Conservation (phyloP, 2,888 invertebrate species). For the Anthophora plumipes region DNA sequence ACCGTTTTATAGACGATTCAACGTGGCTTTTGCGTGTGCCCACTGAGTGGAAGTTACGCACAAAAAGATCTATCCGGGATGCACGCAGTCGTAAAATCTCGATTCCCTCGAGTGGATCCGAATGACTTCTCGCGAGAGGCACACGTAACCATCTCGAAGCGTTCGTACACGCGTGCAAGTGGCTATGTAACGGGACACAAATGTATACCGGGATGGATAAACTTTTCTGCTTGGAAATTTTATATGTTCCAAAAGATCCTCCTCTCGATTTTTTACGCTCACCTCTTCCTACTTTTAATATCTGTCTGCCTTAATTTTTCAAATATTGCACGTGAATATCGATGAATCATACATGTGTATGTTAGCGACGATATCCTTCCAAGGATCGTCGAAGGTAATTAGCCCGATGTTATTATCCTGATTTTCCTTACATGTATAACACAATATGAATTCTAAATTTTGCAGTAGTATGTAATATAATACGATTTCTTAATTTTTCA, state of each 20-base stretch:
- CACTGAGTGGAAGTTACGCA: conserved; percentile 43
- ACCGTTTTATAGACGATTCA: conserved; percentile 39
- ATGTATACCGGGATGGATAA: neutral
- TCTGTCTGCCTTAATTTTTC: too few species aligned
- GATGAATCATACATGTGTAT: too few species aligned
- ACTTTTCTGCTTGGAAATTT: conserved; percentile 25
- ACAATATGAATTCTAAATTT: too few species aligned
- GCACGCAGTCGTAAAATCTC: conserved; percentile 61
- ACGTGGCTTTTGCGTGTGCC: conserved; percentile 38
- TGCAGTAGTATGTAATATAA: too few species aligned
- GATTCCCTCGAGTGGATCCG: conserved; percentile 72
- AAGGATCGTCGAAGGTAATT: too few species aligned
- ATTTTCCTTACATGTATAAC: too few species aligned
- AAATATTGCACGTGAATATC: too few species aligned
- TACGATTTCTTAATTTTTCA: too few species aligned
- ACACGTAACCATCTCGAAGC: conserved; percentile 52
- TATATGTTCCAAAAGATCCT: conserved; percentile 6
- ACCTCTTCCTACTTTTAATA: neutral
- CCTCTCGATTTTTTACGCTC: neutral
- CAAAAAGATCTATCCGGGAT: conserved; percentile 53
- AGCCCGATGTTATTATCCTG: too few species aligned
- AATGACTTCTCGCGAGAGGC: conserved; percentile 65
- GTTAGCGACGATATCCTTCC: too few species aligned
- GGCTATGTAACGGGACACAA: neutral
- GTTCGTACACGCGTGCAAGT: conserved; percentile 11